A percentile compares a stretch with the other conserved stretches of the same genome.
Conservation (phyloP, 2,888 invertebrate species). For the Thera obeliscata region DNA sequence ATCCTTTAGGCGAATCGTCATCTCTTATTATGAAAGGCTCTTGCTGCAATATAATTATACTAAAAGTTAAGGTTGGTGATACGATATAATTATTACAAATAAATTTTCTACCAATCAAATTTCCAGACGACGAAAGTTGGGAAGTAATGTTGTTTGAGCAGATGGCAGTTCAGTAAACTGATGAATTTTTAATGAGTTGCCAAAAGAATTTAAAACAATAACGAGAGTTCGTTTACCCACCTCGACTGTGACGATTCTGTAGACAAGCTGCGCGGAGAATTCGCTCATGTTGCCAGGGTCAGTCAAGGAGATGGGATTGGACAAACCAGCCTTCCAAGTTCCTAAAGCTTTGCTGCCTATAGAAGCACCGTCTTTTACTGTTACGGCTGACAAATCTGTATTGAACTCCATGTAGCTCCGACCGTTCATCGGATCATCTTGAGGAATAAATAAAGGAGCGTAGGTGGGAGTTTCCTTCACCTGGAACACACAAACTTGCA, state of each 20-base stretch:
- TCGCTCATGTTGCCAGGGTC: constrained; percentile 88
- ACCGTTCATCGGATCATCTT: constrained; percentile 87
- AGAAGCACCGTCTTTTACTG: constrained; percentile 89
- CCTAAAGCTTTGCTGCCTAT: constrained; percentile 89
- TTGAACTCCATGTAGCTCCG: constrained; percentile 90
- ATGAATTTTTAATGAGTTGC: constrained; percentile 63
- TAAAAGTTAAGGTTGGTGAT: background rate
- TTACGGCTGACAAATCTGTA: constrained; percentile 88
- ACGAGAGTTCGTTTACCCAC: constrained; percentile 84
- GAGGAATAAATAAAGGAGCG: constrained; percentile 86
- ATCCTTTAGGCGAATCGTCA: constrained; percentile 86
- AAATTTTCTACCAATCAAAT: constrained; percentile 44
- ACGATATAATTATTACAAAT: background rate
- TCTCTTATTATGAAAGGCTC: constrained; percentile 92
- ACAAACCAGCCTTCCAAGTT: constrained; percentile 91
- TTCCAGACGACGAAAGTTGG: constrained; percentile 49
- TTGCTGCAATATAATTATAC: constrained; percentile 81
- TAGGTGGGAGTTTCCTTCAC: constrained; percentile 88
- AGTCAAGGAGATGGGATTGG: constrained; percentile 86
- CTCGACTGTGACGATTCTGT: constrained; percentile 93
- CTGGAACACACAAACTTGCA: constrained; percentile 55
- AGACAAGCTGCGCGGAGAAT: constrained; percentile 92
- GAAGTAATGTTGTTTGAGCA: constrained; percentile 64
- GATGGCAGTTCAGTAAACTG: constrained; percentile 63
- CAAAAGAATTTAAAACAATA: constrained; percentile 62